Evolutionary conservation across 2,888 invertebrate genomes (phyloP), one percentile per base, ranked within the genome.

Genomic region (Homarus gammarus): DNA sequence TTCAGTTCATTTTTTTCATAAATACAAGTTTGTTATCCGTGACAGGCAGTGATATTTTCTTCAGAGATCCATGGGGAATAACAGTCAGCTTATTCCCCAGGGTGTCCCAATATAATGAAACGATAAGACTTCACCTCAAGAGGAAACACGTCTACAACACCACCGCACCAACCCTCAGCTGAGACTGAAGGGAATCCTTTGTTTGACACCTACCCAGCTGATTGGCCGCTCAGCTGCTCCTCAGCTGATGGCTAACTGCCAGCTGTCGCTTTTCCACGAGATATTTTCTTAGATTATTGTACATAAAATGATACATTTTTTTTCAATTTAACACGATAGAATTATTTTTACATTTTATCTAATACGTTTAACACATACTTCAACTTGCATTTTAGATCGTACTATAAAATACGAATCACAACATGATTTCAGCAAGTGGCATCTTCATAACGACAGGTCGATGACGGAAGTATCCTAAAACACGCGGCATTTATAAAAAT

Each of bases 171-270:
- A 81, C 56, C 61, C 87, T 87, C 87, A 87, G 87, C 87, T 87
- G 87, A 87, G 87, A 87, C 81, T 87, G 87, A 56, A 72, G 86
- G 70, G 87, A 87, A 36, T 87, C 81, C 87, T 87, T 87, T 87
- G 87, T 87, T 82, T 87, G 87, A 87, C 87, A 87, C 87, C 87
- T 73, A 84, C 56, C 87, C 87, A 87, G 87, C 87, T 87, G 87
- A 87, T 87, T 87, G 87, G 87, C 79, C 81, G 84, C 72, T 82
- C 87, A 87, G 87, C 87, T 87, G 87, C 81, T 87, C 73, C 84
- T 75, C 84, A 84, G 84, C 84, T 84, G 84, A 84, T 84, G 70
- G 22, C 2, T 12, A 18, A 1, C 31, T 82, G 70, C 73, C 82
- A 56, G 36, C 10, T 22, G 18, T 49, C 56, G 49, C 73, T 56